Base-by-base conservation (phyloP, 2,797 vertebrate species). In the Takifugu ocellatus region DNA sequence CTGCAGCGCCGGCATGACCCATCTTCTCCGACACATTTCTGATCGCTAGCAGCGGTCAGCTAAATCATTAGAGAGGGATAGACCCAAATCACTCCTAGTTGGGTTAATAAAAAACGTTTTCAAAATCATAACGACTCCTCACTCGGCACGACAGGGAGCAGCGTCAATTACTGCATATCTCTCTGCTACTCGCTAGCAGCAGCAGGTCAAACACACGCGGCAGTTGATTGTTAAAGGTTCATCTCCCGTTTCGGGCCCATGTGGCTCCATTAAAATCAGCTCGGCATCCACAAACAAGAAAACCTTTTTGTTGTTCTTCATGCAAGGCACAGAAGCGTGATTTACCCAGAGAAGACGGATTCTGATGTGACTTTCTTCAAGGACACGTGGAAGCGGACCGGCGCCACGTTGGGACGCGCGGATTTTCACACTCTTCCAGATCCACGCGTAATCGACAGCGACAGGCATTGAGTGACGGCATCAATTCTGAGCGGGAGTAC, bases 381-480 rank as follows among this genome's bases (percentile, higher is more conserved):
- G 87, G 84, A 59, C 84, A 11, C 7, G 1, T 25, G 45, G 58
- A 59, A 25, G 52, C 75, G 63, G 57, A 49, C 45, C 52, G 12
- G 54, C 25, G 25, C 77, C 83, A 80, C 77, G 72, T 7, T 79
- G 84, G 86, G 84, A 85, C 75, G 53, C 71, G 54, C 60, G 67
- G 78, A 72, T 88, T 90, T 86, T 79, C 80, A 88, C 87, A 82
- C 81, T 79, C 83, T 74, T 75, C 64, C 6, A 78, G 70, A 59
- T 46, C 62, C 59, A 57, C 43, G 51, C 64, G 74, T 84, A 82
- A 86, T 85, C 75, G 77, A 87, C 79, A 89, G 74, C 58, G 82
- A 85, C 81, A 86, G 82, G 79, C 72, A n/a, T 61, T 82, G 86
- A 87, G 72, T 84, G 87, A 89, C 83, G 79, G 81, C 77, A 48